These are phyloP conservation scores for Seriola aureovittata DNA, from an alignment of 2,113 vertebrate genomes.

Conservation along the genomic window DNA sequence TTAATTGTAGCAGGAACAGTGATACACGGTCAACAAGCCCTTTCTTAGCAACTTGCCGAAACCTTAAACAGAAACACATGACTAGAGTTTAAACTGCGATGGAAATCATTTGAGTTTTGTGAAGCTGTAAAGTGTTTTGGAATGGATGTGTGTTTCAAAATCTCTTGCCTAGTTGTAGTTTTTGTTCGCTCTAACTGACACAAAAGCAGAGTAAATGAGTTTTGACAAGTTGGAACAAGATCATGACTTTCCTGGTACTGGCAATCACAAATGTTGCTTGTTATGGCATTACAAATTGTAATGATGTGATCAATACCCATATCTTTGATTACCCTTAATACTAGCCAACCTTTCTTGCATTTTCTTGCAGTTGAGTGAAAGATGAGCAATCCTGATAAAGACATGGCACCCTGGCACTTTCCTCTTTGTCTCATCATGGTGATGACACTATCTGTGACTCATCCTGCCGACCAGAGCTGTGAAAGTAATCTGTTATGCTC, in stretches of 20 bases:
- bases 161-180: constrained; percentile 3
- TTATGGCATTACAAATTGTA: constrained; percentile 1
- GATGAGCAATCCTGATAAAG: constrained; percentile 45
- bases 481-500: constrained; percentile 42
- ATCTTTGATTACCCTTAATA: constrained; percentile 17
- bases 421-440: constrained; percentile 26
- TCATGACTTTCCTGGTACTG: background rate
- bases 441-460: constrained; percentile 63
- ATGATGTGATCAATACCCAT: constrained; percentile 17
- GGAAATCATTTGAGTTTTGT: constrained; percentile 1
- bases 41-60: constrained; percentile 26
- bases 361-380: constrained; percentile 13
- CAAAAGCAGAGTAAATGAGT: constrained; percentile 2
- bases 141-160: constrained; percentile 4
- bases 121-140: constrained; percentile 6
- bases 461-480: constrained; percentile 23
- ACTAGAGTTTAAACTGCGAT: constrained; percentile 7
- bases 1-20: constrained; percentile 10
- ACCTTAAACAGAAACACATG: constrained; percentile 49
- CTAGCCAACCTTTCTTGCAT: background rate
- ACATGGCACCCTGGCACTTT: constrained; percentile 32
- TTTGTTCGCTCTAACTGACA: background rate
- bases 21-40: constrained; percentile 29
- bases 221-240: background rate
- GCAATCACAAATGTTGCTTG: background rate